Evolutionary conservation across 2,888 invertebrate genomes (phyloP).

Genomic region (Melanostoma mellinum): DNA sequence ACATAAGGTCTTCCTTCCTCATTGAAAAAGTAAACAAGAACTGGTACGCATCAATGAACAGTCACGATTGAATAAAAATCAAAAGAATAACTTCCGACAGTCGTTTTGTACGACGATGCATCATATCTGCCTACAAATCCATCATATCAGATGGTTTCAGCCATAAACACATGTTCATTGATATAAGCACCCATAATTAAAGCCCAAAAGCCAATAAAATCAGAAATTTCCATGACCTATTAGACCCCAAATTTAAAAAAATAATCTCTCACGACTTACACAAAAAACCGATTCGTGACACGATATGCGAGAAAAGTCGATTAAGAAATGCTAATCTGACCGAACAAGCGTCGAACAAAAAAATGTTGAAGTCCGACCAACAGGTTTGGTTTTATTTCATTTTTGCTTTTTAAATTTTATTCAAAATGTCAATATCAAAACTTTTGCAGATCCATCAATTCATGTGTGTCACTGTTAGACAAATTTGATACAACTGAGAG

Average conservation of each 20-base stretch:
- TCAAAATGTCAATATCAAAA: slow-evolving; percentile 1
- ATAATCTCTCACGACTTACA: neutral
- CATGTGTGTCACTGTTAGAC: neutral
- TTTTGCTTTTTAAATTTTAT: neutral
- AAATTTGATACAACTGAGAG: neutral
- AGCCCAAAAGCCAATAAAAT: neutral
- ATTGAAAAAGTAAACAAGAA: no score
- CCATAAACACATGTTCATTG: no score
- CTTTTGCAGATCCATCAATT: slow-evolving; percentile 15
- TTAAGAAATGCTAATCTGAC: slow-evolving; percentile 7
- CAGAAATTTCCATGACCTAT: slow-evolving; percentile 24
- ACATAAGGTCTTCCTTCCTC: no score
- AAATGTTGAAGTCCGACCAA: neutral
- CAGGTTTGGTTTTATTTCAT: neutral
- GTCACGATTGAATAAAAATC: no score
- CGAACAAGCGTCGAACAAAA: neutral
- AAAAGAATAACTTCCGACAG: no score
- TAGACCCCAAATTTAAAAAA: neutral
- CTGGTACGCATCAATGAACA: no score
- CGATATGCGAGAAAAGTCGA: slow-evolving; percentile 16
- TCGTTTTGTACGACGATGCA: no score
- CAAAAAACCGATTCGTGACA: slow-evolving; percentile 4
- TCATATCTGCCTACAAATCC: no score
- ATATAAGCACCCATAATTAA: neutral
- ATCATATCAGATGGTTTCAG: no score